Conservation (phyloP, 2,888 invertebrate genomes). For the Lypha dubia region DNA sequence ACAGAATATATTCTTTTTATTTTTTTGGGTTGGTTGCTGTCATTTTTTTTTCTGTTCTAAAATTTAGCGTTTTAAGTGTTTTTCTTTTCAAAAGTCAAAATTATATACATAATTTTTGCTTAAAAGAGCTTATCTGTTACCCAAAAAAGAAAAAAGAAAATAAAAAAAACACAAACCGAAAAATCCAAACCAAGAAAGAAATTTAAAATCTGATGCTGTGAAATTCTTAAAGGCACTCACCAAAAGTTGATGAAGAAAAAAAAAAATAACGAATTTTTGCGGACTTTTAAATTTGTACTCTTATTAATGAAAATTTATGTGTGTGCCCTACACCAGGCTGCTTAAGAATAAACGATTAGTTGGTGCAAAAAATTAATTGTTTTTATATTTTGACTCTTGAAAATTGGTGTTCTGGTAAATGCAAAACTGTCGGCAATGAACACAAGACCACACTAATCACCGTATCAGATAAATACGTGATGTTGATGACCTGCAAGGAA, state of each 20-base stretch:
- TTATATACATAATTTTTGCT: slow-evolving; percentile 39
- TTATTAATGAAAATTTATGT: slow-evolving; percentile 54
- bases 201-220: slow-evolving; percentile 53
- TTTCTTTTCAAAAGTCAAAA: slow-evolving; percentile 58
- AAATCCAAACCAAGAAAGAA: neutral
- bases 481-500: no score
- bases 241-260: neutral
- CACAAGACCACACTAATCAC: no score
- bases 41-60: slow-evolving; percentile 25
- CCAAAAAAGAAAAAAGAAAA: neutral
- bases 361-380: neutral
- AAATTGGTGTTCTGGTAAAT: no score
- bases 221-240: slow-evolving; percentile 54
- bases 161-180: neutral
- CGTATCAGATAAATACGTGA: no score
- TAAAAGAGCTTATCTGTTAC: slow-evolving; percentile 40
- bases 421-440: no score
- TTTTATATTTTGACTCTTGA: no score
- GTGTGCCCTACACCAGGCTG: neutral
- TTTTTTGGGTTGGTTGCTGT: neutral
- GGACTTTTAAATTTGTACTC: slow-evolving; percentile 5
- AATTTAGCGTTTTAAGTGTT: slow-evolving; percentile 65
- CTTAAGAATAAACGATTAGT: neutral
- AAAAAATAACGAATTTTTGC: neutral
- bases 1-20: slow-evolving; percentile 1